Evolutionary conservation across 1,140 invertebrate species (phyloP), one percentile per base, ranked within the genome.

Genomic region (Neomicropteryx cornuta): DNA sequence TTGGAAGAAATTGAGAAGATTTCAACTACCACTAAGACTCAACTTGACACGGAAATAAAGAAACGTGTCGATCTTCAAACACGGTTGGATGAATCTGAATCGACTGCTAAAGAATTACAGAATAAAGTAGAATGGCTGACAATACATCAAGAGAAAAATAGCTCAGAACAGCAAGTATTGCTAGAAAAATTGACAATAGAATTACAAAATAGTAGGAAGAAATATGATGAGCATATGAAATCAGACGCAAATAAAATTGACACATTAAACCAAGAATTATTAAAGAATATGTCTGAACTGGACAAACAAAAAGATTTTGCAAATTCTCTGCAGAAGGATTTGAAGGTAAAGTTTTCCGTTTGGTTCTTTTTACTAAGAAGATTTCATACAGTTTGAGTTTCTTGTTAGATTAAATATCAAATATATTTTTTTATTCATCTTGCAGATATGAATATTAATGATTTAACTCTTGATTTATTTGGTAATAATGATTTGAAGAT

Each of bases 11-110:
- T 67, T 38, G 60, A 73, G 24, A 56, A 53, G 28, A 50, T 53
- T 45, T 52, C 68, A 32, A 44, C 55, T 29, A 58, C 70, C 36
- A 52, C 58, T 2, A 71, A 68, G 46, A 58, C 59, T n/a, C 68
- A 68, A 49, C 46, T 73, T 11, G 58, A 66, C 45, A 47, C 37
- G 28, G 64, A 74, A 52, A 43, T 57, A 38, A 55, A 60, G 36
- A 59, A 65, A 44, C 63, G 64, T 40, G 61, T 59, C 48, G 53
- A 63, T 43, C 27, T 70, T 6, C 53, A 65, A 50, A 39, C 49
- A 30, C 60, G 60, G 46, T 48, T 61, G 18, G 46, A 45, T n/a
- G 54, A 61, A 37, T 47, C 58, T 24, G 61, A 67, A 38, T 62
- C 53, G 18, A 56, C 47, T 31, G 49, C 66, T 33, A 39, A 51